phyloP scores from a whole-genome alignment of 2,113 vertebrate species.

The Melanerpes formicivorus region DNA sequence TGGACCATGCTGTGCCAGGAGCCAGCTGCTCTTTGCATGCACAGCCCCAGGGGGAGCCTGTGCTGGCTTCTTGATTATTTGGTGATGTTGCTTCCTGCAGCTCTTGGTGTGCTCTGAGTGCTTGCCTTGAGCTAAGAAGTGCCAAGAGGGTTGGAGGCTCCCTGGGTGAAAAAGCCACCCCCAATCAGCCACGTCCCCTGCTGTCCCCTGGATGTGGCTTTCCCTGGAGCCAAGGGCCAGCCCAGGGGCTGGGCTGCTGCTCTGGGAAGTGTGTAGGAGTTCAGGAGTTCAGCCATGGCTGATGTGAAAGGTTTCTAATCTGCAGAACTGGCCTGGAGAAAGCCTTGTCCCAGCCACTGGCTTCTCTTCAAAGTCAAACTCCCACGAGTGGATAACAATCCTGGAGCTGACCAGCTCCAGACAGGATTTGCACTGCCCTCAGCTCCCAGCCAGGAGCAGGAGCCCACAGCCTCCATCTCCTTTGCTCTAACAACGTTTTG shows the following conservation, averaged over 20 bases:
- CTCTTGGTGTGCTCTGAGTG: accelerated
- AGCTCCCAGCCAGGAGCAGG: background rate
- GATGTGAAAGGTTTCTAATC: background rate
- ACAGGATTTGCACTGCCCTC: no score
- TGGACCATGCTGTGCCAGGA: accelerated
- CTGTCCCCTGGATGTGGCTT: background rate
- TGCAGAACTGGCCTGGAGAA: background rate
- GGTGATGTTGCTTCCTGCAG: accelerated
- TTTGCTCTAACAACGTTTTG: background rate
- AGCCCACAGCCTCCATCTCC: background rate
- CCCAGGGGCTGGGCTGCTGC: background rate
- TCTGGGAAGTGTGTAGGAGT: background rate
- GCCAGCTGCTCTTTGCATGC: background rate
- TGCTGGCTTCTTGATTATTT: background rate
- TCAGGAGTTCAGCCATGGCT: constrained; percentile 27
- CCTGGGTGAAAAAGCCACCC: accelerated
- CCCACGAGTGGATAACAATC: background rate
- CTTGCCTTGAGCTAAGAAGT: background rate
- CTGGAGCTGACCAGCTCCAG: accelerated
- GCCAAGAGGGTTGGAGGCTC: background rate
- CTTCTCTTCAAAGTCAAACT: constrained; percentile 3
- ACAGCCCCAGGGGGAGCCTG: accelerated
- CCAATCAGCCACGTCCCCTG: background rate
- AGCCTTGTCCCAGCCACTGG: background rate
- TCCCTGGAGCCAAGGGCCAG: background rate